Base-by-base conservation (phyloP, 2,113 vertebrate species). In the Clarias batrachus region DNA sequence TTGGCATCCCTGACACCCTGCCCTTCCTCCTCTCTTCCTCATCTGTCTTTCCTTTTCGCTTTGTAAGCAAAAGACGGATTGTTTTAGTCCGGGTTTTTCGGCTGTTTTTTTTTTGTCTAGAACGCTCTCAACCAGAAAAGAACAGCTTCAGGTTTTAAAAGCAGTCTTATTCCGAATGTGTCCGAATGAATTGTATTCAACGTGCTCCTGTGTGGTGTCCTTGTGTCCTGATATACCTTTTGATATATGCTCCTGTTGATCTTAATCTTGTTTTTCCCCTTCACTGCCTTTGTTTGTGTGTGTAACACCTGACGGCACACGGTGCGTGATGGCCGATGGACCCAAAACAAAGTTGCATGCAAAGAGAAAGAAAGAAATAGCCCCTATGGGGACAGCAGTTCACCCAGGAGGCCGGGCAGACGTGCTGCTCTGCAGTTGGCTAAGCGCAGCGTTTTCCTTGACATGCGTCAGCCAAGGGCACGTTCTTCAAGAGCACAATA, bases 271-370 rank as follows among this genome's bases (percentile, higher is more conserved):
- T 57, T 41, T 19, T 57, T 12, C 37, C 52, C 48, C 13, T 54
- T 79, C 86, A 62, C 63, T 59, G 82, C 68, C 65, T 82, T 85
- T 89, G 85, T 89, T 89, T 86, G 77, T 54, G 48, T 76, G 33
- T 70, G 27, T 68, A 87, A 78, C 54, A 78, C 76, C 83, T 85
- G 80, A 85, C 56, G 25, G 71, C 27, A 82, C 76, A 70, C 14
- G 16, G 23, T 56, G n/a, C 56, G 77, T 83, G 88, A 89, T 82
- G 54, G 73, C 13, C n/a, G 19, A 62, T 60, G 82, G 66, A 80
- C 56, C 71, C n/a, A 66, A 80, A 80, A 25, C 56, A 70, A 81
- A 87, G 81, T 41, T 81, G 84, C 80, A 82, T 25, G 13, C 41
- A 66, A 59, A 74, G 25, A 79, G 52, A 85, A 80, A 84, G 63